phyloP scores from a whole-genome alignment of 2,113 vertebrate genomes.

The Oriolus oriolus region DNA sequence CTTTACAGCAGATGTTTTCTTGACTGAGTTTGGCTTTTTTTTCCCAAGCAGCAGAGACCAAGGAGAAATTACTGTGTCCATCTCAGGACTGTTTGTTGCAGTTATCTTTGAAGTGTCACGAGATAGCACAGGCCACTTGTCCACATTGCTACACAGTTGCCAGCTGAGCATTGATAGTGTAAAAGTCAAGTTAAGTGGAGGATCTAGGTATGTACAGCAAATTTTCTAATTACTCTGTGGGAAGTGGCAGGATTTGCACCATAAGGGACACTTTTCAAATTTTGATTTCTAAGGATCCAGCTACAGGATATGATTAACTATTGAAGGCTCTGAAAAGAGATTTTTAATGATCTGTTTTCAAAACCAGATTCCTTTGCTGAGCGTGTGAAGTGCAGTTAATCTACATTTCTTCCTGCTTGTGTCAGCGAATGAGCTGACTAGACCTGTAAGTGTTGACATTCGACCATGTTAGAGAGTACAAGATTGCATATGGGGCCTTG shows the following conservation, averaged over 20 bases:
- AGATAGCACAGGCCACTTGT: conserved; percentile 24
- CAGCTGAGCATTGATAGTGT: not conserved
- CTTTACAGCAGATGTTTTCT: not conserved
- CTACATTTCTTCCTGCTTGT: not conserved
- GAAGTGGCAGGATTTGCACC: not conserved
- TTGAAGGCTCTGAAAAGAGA: not conserved
- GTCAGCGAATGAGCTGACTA: not conserved
- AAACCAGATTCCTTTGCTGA: not conserved
- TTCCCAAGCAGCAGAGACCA: conserved; percentile 33
- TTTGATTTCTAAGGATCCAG: not conserved
- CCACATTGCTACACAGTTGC: conserved; percentile 25
- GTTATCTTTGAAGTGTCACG: not conserved
- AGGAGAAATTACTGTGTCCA: conserved; percentile 49
- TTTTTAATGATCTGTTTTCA: not conserved
- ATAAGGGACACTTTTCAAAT: not conserved
- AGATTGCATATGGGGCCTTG: not conserved
- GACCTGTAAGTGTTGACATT: not conserved
- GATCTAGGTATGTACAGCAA: not conserved
- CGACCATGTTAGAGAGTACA: not conserved
- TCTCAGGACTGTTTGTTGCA: conserved; percentile 54
- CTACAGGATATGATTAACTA: not conserved
- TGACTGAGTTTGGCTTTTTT: not conserved
- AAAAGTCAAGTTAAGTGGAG: conserved; percentile 9
- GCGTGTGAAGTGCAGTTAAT: not conserved
- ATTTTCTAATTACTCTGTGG: not conserved